Conservation (phyloP, 2,888 invertebrate genomes). For the Lottia gigantea region DNA sequence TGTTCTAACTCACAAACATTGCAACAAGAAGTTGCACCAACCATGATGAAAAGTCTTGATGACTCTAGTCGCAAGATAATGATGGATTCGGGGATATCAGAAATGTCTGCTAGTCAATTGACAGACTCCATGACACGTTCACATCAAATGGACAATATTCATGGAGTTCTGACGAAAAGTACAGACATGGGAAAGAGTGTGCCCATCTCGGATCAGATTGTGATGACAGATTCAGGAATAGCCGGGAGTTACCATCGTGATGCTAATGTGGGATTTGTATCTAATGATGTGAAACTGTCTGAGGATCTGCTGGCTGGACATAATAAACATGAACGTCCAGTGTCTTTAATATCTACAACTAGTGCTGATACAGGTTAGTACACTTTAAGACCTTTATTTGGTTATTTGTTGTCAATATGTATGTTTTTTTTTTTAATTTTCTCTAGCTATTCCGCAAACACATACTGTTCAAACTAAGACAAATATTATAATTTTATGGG, state of each 20-base stretch:
- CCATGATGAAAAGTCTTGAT: not conserved
- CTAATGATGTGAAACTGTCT: slow-evolving; percentile 33
- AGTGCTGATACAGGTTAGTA: slow-evolving; percentile 86
- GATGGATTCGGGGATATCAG: slow-evolving; percentile 52
- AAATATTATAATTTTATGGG: no score
- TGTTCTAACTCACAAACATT: not conserved
- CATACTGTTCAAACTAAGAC: no score
- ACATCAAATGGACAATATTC: slow-evolving; percentile 21
- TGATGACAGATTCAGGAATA: slow-evolving; percentile 35
- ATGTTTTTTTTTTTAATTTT: no score
- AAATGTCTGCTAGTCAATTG: slow-evolving; percentile 17
- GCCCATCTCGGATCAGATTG: slow-evolving; percentile 12
- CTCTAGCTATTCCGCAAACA: no score
- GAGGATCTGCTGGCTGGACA: slow-evolving; percentile 54
- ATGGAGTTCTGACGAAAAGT: slow-evolving; percentile 15
- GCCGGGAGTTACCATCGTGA: slow-evolving; percentile 15
- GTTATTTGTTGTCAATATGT: no score
- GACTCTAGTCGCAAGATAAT: slow-evolving; percentile 31
- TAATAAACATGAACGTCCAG: slow-evolving; percentile 56
- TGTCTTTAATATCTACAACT: slow-evolving; percentile 69
- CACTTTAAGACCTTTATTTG: not conserved
- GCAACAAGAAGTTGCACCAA: not conserved
- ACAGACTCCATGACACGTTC: slow-evolving; percentile 25
- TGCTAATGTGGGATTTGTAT: slow-evolving; percentile 8
- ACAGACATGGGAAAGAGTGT: slow-evolving; percentile 15